phyloP scores from a whole-genome alignment of 2,113 vertebrate genomes.

The Sitta europaea region DNA sequence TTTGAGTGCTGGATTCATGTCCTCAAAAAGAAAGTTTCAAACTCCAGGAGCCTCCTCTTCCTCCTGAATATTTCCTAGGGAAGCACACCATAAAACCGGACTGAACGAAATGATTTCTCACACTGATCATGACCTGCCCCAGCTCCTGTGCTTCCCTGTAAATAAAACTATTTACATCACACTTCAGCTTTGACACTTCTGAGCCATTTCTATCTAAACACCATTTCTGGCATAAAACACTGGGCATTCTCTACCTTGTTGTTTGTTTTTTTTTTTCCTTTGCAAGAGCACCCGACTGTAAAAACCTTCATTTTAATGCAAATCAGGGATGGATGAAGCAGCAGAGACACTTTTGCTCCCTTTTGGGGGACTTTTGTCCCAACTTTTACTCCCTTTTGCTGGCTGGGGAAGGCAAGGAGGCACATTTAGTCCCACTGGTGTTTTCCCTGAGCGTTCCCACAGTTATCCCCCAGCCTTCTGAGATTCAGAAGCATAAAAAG shows the following conservation, averaged over 20 bases:
- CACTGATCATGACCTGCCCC: not conserved
- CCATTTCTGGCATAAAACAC: not conserved
- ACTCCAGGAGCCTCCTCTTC: not conserved
- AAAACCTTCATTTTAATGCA: not conserved
- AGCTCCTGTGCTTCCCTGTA: not conserved
- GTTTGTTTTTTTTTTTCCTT: not conserved
- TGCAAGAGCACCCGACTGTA: not conserved
- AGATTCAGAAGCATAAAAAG: not conserved
- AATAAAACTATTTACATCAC: not conserved
- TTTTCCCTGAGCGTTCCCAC: rapidly evolving
- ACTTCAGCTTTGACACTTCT: not conserved
- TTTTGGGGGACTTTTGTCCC: not conserved
- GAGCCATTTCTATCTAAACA: not conserved
- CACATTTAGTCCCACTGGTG: not conserved
- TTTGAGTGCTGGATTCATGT: rapidly evolving
- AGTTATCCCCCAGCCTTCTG: too few relatives aligned
- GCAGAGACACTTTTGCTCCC: not conserved
- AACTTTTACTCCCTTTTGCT: not conserved
- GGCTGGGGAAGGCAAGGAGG: not conserved
- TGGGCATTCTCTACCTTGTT: not conserved
- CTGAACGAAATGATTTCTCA: not conserved
- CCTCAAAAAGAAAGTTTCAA: not conserved
- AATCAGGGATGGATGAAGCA: not conserved
- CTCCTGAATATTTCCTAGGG: not conserved
- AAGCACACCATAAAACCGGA: not conserved